phyloP scores from a whole-genome alignment of 2,888 invertebrate genomes.

The Hydroisotoma schaefferi region DNA sequence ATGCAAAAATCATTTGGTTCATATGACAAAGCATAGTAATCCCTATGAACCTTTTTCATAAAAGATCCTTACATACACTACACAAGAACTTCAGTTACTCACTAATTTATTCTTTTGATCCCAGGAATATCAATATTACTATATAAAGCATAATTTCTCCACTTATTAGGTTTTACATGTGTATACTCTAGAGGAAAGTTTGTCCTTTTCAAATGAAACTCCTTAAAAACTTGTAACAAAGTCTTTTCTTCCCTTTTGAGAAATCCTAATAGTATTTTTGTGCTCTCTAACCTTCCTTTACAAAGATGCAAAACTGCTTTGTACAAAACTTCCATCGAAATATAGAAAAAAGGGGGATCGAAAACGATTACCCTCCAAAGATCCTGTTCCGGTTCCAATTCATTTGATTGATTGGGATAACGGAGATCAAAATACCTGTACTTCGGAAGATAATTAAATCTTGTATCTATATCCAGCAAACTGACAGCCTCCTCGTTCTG shows the following conservation, averaged over 20 bases:
- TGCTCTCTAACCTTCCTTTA: slow-evolving; percentile 25
- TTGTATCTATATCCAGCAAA: slow-evolving; percentile 43
- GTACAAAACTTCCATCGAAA: slow-evolving; percentile 35
- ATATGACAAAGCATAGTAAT: too few species aligned
- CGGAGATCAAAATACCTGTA: slow-evolving; percentile 43
- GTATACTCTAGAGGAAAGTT: slow-evolving; percentile 41
- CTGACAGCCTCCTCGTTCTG: slow-evolving; percentile 35
- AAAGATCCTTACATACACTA: too few species aligned
- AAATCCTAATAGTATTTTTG: slow-evolving; percentile 43
- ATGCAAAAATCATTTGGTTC: too few species aligned
- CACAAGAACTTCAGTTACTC: too few species aligned
- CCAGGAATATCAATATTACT: slow-evolving; percentile 45
- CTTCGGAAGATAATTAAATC: slow-evolving; percentile 43
- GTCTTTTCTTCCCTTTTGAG: slow-evolving; percentile 39
- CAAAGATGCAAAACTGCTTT: slow-evolving; percentile 42
- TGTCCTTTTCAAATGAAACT: slow-evolving; percentile 37
- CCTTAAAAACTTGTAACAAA: slow-evolving; percentile 33
- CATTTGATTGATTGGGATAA: slow-evolving; percentile 19
- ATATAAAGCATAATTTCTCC: slow-evolving; percentile 45
- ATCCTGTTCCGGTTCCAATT: slow-evolving; percentile 26
- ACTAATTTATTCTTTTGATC: slow-evolving; percentile 40
- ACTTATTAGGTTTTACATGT: slow-evolving; percentile 45
- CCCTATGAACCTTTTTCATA: too few species aligned
- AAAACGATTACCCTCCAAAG: slow-evolving; percentile 43
- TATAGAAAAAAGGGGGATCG: slow-evolving; percentile 47